These are phyloP conservation scores for Notospermus geniculatus DNA, from an alignment of 1,140 invertebrate species.

Conservation along the genomic window DNA sequence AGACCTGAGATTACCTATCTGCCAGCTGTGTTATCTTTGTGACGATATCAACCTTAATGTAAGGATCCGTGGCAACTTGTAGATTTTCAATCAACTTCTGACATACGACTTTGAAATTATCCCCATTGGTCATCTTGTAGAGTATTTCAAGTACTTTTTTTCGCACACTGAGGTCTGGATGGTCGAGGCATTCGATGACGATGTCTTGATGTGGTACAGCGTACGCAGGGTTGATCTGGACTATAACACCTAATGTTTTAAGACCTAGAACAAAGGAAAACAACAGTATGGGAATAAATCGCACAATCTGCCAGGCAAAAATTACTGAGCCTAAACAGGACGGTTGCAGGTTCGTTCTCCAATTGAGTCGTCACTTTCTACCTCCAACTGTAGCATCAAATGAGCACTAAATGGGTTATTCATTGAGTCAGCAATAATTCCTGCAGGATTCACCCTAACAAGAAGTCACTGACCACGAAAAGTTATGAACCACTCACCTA, in stretches of 20 bases:
- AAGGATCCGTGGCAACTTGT: conserved; percentile 11
- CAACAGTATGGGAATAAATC: not conserved
- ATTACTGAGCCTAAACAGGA: too few species aligned
- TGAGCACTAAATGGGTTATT: too few species aligned
- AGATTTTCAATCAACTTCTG: conserved; percentile 38
- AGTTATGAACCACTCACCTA: conserved; percentile 24
- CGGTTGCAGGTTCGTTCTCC: too few species aligned
- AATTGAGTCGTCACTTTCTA: too few species aligned
- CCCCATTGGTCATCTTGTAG: conserved; percentile 37
- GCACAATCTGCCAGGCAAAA: too few species aligned
- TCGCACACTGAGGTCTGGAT: conserved; percentile 35
- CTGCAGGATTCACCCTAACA: too few species aligned
- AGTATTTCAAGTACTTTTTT: conserved; percentile 34
- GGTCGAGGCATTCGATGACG: conserved; percentile 39
- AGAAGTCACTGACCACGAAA: too few species aligned
- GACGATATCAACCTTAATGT: conserved; percentile 8
- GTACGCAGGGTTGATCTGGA: conserved; percentile 24
- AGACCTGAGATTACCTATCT: conserved; percentile 11
- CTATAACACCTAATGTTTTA: conserved; percentile 29
- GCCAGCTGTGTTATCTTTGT: conserved; percentile 5
- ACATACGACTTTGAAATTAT: conserved; percentile 42
- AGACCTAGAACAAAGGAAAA: conserved; percentile 26
- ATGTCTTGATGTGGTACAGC: conserved; percentile 37
- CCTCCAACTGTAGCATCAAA: too few species aligned
- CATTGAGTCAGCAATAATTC: too few species aligned